Percentiles rank a stretch among this genome's conserved stretches.
Evolutionary conservation across 2,888 invertebrate genomes (phyloP).

Genomic region (Epinotia brunnichana): DNA sequence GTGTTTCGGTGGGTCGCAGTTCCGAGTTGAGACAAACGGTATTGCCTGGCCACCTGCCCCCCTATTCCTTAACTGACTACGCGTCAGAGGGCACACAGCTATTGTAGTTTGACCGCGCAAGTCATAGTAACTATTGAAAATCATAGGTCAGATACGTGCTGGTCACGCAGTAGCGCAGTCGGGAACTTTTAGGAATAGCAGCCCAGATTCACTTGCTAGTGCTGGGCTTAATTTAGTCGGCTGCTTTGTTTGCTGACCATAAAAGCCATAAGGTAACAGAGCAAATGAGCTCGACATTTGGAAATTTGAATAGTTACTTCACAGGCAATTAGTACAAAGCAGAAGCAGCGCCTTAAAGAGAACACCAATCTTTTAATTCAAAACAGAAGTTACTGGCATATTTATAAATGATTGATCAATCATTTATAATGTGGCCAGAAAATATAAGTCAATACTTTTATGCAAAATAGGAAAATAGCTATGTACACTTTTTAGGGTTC

Average conservation of each 20-base stretch:
- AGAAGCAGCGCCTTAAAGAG: slow-evolving; percentile 1
- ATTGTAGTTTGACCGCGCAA: slow-evolving; percentile 2
- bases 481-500: too few species aligned
- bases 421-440: too few species aligned
- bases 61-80: background rate
- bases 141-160: background rate
- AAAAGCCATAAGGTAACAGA: background rate
- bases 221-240: slow-evolving; percentile 61
- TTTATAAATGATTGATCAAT: too few species aligned
- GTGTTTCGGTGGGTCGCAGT: slow-evolving; percentile 69
- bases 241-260: slow-evolving; percentile 26
- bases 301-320: background rate
- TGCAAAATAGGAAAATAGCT: too few species aligned
- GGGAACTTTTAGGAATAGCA: background rate
- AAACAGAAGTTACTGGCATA: background rate
- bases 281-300: background rate
- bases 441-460: too few species aligned
- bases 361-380: background rate
- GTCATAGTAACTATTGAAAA: background rate
- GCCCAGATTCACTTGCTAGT: slow-evolving; percentile 58
- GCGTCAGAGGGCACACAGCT: background rate
- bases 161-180: background rate
- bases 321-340: background rate
- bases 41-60: slow-evolving; percentile 71
- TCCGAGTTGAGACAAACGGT: slow-evolving; percentile 71